Percentiles rank a stretch among this genome's conserved stretches.
phyloP scores from a whole-genome alignment of 2,113 vertebrate species.

The Lipophrys pholis region DNA sequence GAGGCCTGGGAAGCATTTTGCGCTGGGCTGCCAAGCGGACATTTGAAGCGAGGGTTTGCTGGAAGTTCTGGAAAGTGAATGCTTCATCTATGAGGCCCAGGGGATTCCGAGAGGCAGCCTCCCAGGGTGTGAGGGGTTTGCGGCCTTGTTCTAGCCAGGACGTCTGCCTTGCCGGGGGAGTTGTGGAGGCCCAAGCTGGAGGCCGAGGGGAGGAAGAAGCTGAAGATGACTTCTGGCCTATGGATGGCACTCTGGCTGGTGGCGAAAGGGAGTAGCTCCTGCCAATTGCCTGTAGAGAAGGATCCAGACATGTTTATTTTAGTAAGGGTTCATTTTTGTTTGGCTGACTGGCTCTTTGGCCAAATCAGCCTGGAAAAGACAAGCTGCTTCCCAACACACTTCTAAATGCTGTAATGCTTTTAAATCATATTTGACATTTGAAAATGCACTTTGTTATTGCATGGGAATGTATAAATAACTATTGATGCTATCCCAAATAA shows the following conservation, averaged over 20 bases:
- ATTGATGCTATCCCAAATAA: constrained; percentile 6
- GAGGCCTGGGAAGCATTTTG: constrained; percentile 86
- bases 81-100: constrained; percentile 93
- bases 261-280: constrained; percentile 86
- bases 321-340: constrained; percentile 54
- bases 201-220: constrained; percentile 78
- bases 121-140: constrained; percentile 91
- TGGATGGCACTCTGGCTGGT: constrained; percentile 78
- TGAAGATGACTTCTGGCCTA: constrained; percentile 66
- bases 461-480: constrained; percentile 3
- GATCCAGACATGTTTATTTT: constrained; percentile 67
- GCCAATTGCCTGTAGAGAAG: constrained; percentile 75
- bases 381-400: constrained; percentile 16
- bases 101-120: constrained; percentile 91
- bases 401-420: constrained; percentile 11
- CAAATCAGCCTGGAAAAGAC: constrained; percentile 39
- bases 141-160: constrained; percentile 72
- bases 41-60: constrained; percentile 88
- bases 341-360: constrained; percentile 25
- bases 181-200: constrained; percentile 71
- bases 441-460: neutral
- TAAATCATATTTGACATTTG: neutral
- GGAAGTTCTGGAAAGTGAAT: constrained; percentile 85
- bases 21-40: constrained; percentile 89
- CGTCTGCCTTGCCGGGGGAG: constrained; percentile 64